These are phyloP conservation scores for Strigamia transsilvanica DNA, from an alignment of 2,888 invertebrate species.

Conservation along the genomic window DNA sequence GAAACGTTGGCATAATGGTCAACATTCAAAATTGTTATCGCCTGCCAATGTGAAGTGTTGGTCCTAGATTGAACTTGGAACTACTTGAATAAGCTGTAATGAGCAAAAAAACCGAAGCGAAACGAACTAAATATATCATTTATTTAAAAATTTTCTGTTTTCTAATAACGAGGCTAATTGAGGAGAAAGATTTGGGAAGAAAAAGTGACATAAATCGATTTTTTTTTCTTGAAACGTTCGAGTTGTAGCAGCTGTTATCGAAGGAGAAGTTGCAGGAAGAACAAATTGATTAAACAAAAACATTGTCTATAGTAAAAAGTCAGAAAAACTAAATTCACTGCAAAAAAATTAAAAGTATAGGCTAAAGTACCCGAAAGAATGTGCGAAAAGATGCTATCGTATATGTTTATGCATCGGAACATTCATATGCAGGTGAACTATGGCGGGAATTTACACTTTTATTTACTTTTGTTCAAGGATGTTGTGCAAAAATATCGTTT, in stretches of 20 bases:
- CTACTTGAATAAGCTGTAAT: background rate
- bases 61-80: background rate
- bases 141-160: background rate
- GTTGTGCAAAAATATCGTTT: no score
- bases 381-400: no score
- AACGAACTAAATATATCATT: background rate
- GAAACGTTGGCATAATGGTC: background rate
- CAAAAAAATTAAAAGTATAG: background rate
- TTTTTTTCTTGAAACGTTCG: constrained; percentile 14
- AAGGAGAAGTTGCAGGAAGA: constrained; percentile 14
- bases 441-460: no score
- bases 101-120: background rate
- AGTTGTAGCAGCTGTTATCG: constrained; percentile 14
- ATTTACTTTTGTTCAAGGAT: no score
- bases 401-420: no score
- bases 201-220: constrained; percentile 11
- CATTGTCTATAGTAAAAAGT: background rate
- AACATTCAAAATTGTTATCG: background rate
- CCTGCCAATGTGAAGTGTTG: no score
- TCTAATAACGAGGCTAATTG: constrained; percentile 21
- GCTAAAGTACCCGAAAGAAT: no score
- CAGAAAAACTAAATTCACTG: background rate
- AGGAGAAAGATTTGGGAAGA: background rate
- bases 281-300: constrained; percentile 28
- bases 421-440: no score